Percentiles rank a stretch among this genome's conserved stretches.
Evolutionary conservation across 2,888 invertebrate genomes (phyloP).

Genomic region (Athetis lepigone): DNA sequence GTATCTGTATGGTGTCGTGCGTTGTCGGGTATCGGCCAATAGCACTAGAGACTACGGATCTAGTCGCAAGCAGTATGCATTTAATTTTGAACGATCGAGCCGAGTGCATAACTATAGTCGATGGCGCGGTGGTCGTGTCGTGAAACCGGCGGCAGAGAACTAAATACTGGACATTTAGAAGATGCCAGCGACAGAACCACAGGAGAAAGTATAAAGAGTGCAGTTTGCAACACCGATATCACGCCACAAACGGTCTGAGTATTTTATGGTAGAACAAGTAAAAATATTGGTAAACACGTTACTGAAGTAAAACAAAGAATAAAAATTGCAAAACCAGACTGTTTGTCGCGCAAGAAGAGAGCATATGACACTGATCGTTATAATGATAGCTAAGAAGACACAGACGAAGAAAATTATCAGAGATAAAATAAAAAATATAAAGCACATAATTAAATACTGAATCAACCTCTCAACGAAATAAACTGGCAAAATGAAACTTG

Average conservation of each 20-base stretch:
- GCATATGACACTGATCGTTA: conserved; percentile 86
- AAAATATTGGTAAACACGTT: not conserved
- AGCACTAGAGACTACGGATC: conserved; percentile 90
- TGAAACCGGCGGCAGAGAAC: conserved; percentile 83
- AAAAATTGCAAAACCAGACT: conserved; percentile 65
- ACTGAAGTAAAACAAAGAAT: not conserved
- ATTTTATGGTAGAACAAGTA: conserved; percentile 8
- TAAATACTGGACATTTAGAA: conserved; percentile 85
- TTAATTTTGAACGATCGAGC: conserved; percentile 89
- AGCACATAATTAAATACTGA: conserved; percentile 83
- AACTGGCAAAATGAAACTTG: conserved; percentile 83
- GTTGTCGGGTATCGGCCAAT: conserved; percentile 89
- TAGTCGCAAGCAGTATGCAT: conserved; percentile 90
- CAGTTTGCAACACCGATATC: conserved; percentile 90
- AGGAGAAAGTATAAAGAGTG: conserved; percentile 90
- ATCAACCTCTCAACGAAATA: conserved; percentile 79
- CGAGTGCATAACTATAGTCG: conserved; percentile 88
- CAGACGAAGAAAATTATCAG: conserved; percentile 84
- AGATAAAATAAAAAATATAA: conserved; percentile 82
- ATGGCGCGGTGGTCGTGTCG: conserved; percentile 87
- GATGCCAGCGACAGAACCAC: conserved; percentile 89
- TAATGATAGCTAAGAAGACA: conserved; percentile 89
- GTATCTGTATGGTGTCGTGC: conserved; percentile 89
- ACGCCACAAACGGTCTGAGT: conserved; percentile 79
- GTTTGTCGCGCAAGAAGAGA: conserved; percentile 83